Percentiles rank a stretch among this genome's conserved stretches.
phyloP scores from a whole-genome alignment of 2,113 vertebrate genomes.

The Campylomormyrus numenius region DNA sequence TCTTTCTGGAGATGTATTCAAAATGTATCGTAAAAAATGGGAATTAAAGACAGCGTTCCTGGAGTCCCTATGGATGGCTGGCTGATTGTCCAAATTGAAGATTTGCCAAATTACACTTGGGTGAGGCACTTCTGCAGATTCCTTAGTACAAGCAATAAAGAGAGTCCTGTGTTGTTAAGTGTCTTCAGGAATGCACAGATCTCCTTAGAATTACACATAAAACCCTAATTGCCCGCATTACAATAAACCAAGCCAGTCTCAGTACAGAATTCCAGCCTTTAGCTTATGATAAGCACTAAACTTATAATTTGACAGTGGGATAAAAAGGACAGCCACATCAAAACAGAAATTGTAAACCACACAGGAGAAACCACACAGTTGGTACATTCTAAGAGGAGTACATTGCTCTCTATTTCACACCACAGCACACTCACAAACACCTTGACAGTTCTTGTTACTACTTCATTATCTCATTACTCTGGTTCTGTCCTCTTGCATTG shows the following conservation, averaged over 20 bases:
- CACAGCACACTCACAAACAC: not conserved
- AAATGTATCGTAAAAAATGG: not conserved
- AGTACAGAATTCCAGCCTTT: not conserved
- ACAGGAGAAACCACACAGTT: not conserved
- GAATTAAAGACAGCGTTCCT: not conserved
- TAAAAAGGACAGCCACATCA: conserved; percentile 12
- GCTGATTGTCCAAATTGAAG: not conserved
- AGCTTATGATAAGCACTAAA: not conserved
- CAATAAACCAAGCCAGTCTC: not conserved
- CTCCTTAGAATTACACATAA: conserved; percentile 3
- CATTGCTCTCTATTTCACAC: not conserved
- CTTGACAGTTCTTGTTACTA: not conserved
- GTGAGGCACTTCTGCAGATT: not conserved
- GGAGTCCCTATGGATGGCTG: not conserved
- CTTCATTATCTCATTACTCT: conserved; percentile 1
- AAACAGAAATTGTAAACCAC: not conserved
- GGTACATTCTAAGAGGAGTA: not conserved
- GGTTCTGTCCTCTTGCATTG: not conserved
- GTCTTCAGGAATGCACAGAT: not conserved
- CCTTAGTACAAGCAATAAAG: not conserved
- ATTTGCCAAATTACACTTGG: not conserved
- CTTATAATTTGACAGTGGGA: not conserved
- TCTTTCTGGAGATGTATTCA: not conserved
- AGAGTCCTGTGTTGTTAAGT: not conserved
- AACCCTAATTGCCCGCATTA: not conserved